Conservation (phyloP, 2,113 vertebrate genomes). For the Gadus macrocephalus region DNA sequence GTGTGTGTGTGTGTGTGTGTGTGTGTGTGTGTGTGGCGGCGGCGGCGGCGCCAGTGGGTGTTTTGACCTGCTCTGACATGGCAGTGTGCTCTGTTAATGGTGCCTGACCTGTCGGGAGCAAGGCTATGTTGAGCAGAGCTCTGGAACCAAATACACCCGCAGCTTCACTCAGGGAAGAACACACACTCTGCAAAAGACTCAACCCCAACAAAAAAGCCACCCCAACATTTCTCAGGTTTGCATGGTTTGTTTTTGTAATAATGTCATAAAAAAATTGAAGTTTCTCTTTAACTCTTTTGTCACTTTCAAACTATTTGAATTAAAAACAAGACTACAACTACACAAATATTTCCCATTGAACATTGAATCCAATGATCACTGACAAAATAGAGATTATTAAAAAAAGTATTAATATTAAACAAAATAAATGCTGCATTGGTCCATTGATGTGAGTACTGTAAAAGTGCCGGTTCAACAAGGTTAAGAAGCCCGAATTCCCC, state of each 20-base stretch:
- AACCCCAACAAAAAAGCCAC: not conserved
- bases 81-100: slow-evolving; percentile 61
- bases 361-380: not conserved
- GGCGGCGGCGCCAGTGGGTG: slow-evolving; percentile 38
- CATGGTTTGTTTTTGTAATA: too few species aligned
- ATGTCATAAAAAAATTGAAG: too few species aligned
- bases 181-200: not conserved
- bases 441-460: too few species aligned
- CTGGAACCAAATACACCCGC: not conserved
- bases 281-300: too few species aligned
- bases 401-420: too few species aligned
- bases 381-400: too few species aligned
- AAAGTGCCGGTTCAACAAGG: too few species aligned
- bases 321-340: not conserved
- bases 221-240: too few species aligned
- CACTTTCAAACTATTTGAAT: too few species aligned
- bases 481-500: not conserved
- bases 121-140: slow-evolving; percentile 17
- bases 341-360: not conserved
- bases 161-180: slow-evolving; percentile 16
- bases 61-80: slow-evolving; percentile 57
- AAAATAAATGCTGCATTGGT: too few species aligned
- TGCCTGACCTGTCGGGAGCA: slow-evolving; percentile 46
- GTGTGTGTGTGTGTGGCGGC: not conserved
- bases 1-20: slow-evolving; percentile 7